phyloP scores from a whole-genome alignment of 2,888 invertebrate species.

The Lissonota sp. region DNA sequence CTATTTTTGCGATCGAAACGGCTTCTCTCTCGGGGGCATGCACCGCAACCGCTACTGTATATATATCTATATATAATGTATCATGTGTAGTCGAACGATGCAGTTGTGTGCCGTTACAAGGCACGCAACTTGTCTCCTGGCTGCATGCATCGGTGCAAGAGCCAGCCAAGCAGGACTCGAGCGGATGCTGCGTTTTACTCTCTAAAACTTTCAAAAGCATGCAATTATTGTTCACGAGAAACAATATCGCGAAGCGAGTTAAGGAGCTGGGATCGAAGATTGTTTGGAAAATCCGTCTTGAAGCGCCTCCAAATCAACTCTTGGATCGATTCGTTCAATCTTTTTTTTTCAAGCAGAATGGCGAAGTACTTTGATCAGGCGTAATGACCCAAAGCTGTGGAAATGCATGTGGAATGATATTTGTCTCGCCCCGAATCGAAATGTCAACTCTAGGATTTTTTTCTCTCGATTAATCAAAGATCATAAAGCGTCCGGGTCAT shows the following conservation, averaged over 20 bases:
- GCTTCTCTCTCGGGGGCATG: conserved; percentile 39
- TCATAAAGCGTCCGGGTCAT: conserved; percentile 31
- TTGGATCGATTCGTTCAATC: no score
- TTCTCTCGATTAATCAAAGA: conserved; percentile 9
- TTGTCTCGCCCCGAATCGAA: no score
- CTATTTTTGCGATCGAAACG: conserved; percentile 72
- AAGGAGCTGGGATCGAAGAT: no score
- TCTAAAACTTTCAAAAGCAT: conserved; percentile 30
- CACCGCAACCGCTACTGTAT: conserved; percentile 14
- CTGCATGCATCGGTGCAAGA: conserved; percentile 5
- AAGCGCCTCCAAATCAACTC: no score
- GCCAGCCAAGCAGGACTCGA: conserved; percentile 44
- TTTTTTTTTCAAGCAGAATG: no score
- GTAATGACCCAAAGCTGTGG: no score
- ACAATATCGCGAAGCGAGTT: neutral
- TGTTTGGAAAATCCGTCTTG: no score
- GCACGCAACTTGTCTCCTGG: conserved; percentile 30
- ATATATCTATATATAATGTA: neutral
- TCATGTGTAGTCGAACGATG: neutral
- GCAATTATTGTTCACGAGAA: neutral
- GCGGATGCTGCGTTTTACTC: conserved; percentile 24
- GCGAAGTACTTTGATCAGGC: no score
- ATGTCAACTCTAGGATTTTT: no score
- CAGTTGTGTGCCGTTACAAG: conserved; percentile 1
- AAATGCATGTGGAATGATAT: no score